phyloP scores from a whole-genome alignment of 2,888 invertebrate genomes.

The Zygogramma bicolorata region DNA sequence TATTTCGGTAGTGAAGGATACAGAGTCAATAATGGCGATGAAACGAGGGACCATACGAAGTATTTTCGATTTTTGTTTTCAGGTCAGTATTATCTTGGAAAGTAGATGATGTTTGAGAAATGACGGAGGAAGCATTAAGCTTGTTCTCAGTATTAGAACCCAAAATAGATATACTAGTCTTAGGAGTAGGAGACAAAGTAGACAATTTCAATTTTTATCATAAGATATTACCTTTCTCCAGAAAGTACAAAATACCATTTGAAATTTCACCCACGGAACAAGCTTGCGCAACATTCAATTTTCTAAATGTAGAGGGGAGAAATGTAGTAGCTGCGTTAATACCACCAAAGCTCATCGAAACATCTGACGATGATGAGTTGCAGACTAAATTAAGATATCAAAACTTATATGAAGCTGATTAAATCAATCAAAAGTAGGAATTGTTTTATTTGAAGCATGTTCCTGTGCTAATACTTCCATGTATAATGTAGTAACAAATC shows the following conservation, averaged over 20 bases:
- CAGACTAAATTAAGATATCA: slow-evolving; percentile 70
- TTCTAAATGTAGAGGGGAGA: slow-evolving; percentile 85
- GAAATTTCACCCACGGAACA: slow-evolving; percentile 87
- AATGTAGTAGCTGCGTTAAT: slow-evolving; percentile 78
- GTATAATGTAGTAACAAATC: too few relatives aligned
- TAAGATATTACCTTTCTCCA: slow-evolving; percentile 67
- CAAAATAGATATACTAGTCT: slow-evolving; percentile 81
- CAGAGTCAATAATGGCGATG: too few relatives aligned
- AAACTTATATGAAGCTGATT: slow-evolving; percentile 69
- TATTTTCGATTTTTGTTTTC: too few relatives aligned
- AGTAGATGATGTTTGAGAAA: slow-evolving; percentile 73
- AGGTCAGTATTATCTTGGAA: slow-evolving; percentile 89
- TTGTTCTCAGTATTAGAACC: slow-evolving; percentile 87
- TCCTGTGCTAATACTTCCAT: too few relatives aligned
- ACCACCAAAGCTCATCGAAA: slow-evolving; percentile 71
- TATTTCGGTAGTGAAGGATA: too few relatives aligned
- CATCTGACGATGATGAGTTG: slow-evolving; percentile 74
- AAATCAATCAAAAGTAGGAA: background rate
- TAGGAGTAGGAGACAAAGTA: slow-evolving; percentile 77
- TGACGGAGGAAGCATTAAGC: slow-evolving; percentile 81
- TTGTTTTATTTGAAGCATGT: too few relatives aligned
- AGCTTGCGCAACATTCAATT: slow-evolving; percentile 93
- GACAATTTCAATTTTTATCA: slow-evolving; percentile 64
- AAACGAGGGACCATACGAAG: too few relatives aligned
- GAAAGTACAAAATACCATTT: slow-evolving; percentile 73